Percentiles rank a stretch among this genome's conserved stretches.
Evolutionary conservation across 2,797 vertebrate species (phyloP).

Genomic region (Neostethus bicornis): DNA sequence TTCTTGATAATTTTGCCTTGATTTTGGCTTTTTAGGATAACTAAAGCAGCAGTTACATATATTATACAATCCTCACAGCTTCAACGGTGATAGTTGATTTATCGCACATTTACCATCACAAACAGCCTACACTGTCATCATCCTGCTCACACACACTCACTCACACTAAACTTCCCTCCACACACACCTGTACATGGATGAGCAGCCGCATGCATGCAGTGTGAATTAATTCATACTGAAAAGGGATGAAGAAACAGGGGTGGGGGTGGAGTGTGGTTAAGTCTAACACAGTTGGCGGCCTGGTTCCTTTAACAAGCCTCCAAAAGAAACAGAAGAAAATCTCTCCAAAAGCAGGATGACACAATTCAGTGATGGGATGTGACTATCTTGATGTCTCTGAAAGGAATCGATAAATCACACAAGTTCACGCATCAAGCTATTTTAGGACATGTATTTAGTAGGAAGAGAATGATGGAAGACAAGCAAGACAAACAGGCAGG

Average conservation of each 20-base stretch:
- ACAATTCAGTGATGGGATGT: conserved; percentile 36
- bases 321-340: conserved; percentile 30
- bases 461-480: conserved; percentile 73
- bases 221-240: conserved; percentile 64
- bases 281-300: conserved; percentile 57
- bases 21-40: conserved; percentile 36
- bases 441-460: conserved; percentile 76
- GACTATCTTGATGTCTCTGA: conserved; percentile 40
- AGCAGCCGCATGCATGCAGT: conserved; percentile 44
- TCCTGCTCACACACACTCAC: conserved; percentile 10
- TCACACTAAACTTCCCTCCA: conserved; percentile 46
- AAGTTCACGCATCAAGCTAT: conserved; percentile 62
- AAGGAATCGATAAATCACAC: conserved; percentile 33
- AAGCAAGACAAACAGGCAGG: conserved; percentile 63
- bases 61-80: conserved; percentile 63
- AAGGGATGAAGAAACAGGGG: conserved; percentile 46
- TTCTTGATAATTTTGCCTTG: conserved; percentile 28
- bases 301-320: conserved; percentile 57
- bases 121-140: conserved; percentile 34
- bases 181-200: conserved; percentile 54
- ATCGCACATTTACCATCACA: conserved; percentile 29
- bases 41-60: conserved; percentile 23
- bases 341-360: conserved; percentile 35
- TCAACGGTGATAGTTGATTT: conserved; percentile 43
- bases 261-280: conserved; percentile 53